phyloP scores from a whole-genome alignment of 2,888 invertebrate species.

The Caenorhabditis sinica region DNA sequence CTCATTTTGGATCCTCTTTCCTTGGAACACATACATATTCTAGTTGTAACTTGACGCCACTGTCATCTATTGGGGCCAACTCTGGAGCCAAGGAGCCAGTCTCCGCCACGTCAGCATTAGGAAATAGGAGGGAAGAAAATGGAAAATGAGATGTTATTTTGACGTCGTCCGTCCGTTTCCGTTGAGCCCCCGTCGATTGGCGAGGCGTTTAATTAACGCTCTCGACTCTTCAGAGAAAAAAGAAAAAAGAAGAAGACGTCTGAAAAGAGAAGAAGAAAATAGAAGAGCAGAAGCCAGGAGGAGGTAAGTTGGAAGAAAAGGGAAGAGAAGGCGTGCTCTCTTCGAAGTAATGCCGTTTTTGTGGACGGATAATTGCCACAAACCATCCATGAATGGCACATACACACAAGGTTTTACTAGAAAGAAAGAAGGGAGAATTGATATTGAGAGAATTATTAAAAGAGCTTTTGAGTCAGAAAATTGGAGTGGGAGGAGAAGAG shows the following conservation, averaged over 20 bases:
- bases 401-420: slow-evolving; percentile 23
- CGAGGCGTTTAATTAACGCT: slow-evolving; percentile 55
- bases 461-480: not conserved
- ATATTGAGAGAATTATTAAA: slow-evolving; percentile 22
- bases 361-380: slow-evolving; percentile 55
- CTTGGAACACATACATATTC: slow-evolving; percentile 56
- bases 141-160: slow-evolving; percentile 55
- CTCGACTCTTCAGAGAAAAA: slow-evolving; percentile 20
- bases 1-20: slow-evolving; percentile 20
- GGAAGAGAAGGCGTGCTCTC: slow-evolving; percentile 21
- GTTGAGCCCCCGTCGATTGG: slow-evolving; percentile 13
- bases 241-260: slow-evolving; percentile 34
- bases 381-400: slow-evolving; percentile 50
- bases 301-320: slow-evolving; percentile 40
- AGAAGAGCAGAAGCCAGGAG: slow-evolving; percentile 26
- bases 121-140: slow-evolving; percentile 36
- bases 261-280: slow-evolving; percentile 33
- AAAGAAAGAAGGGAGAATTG: slow-evolving; percentile 20
- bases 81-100: not conserved
- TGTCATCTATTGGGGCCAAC: not conserved
- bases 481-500: not conserved
- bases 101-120: slow-evolving; percentile 47
- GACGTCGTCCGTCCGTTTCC: slow-evolving; percentile 31
- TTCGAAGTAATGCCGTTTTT: slow-evolving; percentile 59
- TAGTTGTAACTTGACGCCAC: slow-evolving; percentile 56